These are phyloP conservation scores for Hiodon alosoides DNA, from an alignment of 2,113 vertebrate genomes.

Conservation along the genomic window DNA sequence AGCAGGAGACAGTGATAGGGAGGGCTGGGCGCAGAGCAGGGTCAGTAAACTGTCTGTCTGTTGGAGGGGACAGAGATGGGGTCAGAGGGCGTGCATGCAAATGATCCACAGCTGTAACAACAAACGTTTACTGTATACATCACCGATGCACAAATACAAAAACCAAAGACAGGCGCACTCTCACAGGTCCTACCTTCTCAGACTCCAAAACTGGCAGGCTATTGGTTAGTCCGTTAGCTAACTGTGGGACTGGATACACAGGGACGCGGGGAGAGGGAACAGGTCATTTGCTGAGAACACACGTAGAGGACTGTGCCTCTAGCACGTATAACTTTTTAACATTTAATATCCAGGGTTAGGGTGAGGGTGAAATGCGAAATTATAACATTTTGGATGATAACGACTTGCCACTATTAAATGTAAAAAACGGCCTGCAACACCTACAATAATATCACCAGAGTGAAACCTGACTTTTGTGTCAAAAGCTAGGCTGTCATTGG, in stretches of 20 bases:
- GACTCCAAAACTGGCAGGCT: neutral
- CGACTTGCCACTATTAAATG: too few relatives aligned
- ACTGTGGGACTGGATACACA: neutral
- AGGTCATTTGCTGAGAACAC: neutral
- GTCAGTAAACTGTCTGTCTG: slow-evolving; percentile 41
- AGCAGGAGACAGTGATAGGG: slow-evolving; percentile 12
- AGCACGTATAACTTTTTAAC: too few relatives aligned
- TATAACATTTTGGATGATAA: too few relatives aligned
- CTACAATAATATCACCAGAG: too few relatives aligned
- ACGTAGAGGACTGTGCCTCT: neutral
- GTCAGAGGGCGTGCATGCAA: neutral
- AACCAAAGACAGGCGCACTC: neutral
- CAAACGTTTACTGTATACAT: neutral
- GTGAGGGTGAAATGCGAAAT: too few relatives aligned
- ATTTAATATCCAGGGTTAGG: too few relatives aligned
- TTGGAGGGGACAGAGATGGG: slow-evolving; percentile 3
- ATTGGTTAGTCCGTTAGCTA: neutral
- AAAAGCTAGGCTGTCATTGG: too few relatives aligned
- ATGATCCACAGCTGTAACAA: neutral
- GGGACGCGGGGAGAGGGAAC: neutral
- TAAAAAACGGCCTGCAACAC: too few relatives aligned
- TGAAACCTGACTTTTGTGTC: too few relatives aligned
- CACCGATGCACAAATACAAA: neutral
- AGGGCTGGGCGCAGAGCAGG: slow-evolving; percentile 40
- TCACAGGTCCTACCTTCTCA: neutral